Percentiles rank a stretch among this genome's conserved stretches.
Evolutionary conservation across 2,113 vertebrate species (phyloP).

Genomic region (Rhizomys pruinosus): DNA sequence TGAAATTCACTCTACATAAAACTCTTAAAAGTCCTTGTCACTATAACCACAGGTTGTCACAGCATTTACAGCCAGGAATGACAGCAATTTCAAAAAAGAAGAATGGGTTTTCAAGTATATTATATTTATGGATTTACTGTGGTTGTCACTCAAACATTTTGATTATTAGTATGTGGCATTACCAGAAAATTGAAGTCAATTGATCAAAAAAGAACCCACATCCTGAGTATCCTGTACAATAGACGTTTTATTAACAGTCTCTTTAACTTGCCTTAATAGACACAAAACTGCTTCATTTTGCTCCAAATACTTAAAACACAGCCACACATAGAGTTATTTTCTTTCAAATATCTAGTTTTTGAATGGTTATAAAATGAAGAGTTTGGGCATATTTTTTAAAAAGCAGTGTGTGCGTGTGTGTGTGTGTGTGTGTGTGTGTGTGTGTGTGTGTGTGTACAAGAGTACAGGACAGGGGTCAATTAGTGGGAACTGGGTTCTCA

Average conservation of each 20-base stretch:
- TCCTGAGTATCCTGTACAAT: conserved; percentile 53
- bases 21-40: conserved; percentile 77
- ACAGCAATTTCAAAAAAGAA: conserved; percentile 84
- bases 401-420: neutral
- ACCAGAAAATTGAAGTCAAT: conserved; percentile 79
- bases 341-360: neutral
- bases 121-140: conserved; percentile 86
- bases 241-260: conserved; percentile 50
- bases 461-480: too few relatives aligned
- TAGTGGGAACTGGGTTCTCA: neutral
- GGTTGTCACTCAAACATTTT: conserved; percentile 84
- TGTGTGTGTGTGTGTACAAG: too few relatives aligned
- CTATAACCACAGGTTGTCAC: conserved; percentile 83
- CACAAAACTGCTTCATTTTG: neutral
- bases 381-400: neutral
- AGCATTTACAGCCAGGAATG: conserved; percentile 77
- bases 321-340: conserved; percentile 36
- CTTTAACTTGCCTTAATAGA: conserved; percentile 54
- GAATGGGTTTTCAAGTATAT: conserved; percentile 83
- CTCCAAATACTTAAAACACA: conserved; percentile 3
- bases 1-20: conserved; percentile 69
- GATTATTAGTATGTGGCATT: conserved; percentile 76
- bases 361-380: neutral
- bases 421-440: neutral
- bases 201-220: conserved; percentile 68